Evolutionary conservation across 2,888 invertebrate genomes (phyloP), one percentile per base, ranked within the genome.

Genomic region (Hypolimnas misippus): DNA sequence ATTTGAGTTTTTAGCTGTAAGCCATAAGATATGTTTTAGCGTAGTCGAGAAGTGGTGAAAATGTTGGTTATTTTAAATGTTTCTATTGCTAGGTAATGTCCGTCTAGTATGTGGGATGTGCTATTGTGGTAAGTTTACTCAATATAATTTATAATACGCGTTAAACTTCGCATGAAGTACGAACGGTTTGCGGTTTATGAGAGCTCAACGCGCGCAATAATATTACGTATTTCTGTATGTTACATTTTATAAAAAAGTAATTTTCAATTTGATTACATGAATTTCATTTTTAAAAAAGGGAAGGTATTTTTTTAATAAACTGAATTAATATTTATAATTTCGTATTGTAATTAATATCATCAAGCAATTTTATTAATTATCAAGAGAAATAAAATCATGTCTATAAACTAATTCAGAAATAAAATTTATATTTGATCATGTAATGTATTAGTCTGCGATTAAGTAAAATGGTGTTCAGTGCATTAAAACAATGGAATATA

Each of bases 21-120:
- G 8, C 6, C 19, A 44, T 62, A 66, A 58, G 62, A 57, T 65
- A 44, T 35, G 29, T 7, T 42, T 62, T 67, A 19, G 49, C 55
- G 44, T 57, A 57, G 8, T 5, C 2, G 14, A 25, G 55, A 21
- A 31, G 51, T 58, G 35, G 57, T 62, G 66, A 62, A 66, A 66
- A 62, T 65, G 58, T 62, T 65, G 25, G 66, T 57, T 54, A 69
- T 62, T 64, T 58, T 56, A 52, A 58, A 65, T 50, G 60, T 60
- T 49, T 56, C 56, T 65, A 68, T 66, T 59, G 60, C 57, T 52
- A 21, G 14, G 52, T 58, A 42, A 35, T 19, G 53, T 53, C 63
- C 63, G 67, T 63, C 63, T 69, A 50, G 65, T 66, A 70, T 62
- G 71, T 73, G 72, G 71, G 71, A 67, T 63, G 69, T 57, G 59